Evolutionary conservation across 2,888 invertebrate species (phyloP), one percentile per base, ranked within the genome.

Genomic region (Dicranocentrus wangi): DNA sequence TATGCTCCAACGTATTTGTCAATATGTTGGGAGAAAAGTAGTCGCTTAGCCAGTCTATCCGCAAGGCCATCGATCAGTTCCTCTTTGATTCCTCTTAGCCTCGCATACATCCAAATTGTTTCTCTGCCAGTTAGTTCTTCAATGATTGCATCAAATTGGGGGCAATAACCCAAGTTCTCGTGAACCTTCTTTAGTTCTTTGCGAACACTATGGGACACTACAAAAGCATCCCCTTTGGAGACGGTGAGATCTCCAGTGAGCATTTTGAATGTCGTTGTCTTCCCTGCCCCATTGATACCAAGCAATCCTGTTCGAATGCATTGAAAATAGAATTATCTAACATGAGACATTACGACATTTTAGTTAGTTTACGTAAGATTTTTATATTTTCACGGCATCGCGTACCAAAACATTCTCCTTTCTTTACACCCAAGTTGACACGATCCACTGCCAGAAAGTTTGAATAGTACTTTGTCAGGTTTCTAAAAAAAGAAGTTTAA

Each of bases 261-360:
- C 90, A 91, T 91, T 19, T 94, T 94, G 88, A 97, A 97, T 0
- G 96, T 96, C 0, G 93, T 93, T 0, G 95, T 95, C 89, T 95
- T 96, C 0, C 95, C 95, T 1, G 95, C 95, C n/a, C 77, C 95
- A 88, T 96, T 95, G 0, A 95, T 93, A 0, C 95, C 95, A 68
- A 95, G 89, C 51, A 95, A 88, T 1, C 95, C 72, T 80, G n/a
- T 27, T 15, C 1, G 1, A 58, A 21, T 2, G 53, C 17, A 39
- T 5, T 8, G 47, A 47, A 3, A 47, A 53, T 53, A 21, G 5
- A 53, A 53, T 21, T n/a, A 73, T 1, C 1, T 23, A 23, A n/a
- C 5, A 32, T 47, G 19, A 27, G 27, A 21, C 27, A 51, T 53
- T 55, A 19, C 21, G 19, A 21, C 21, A 13, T 23, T 19, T 55